Percentiles rank a stretch among this genome's conserved stretches.
Conservation (phyloP, 2,113 vertebrate genomes). For the Osmerus eperlanus region DNA sequence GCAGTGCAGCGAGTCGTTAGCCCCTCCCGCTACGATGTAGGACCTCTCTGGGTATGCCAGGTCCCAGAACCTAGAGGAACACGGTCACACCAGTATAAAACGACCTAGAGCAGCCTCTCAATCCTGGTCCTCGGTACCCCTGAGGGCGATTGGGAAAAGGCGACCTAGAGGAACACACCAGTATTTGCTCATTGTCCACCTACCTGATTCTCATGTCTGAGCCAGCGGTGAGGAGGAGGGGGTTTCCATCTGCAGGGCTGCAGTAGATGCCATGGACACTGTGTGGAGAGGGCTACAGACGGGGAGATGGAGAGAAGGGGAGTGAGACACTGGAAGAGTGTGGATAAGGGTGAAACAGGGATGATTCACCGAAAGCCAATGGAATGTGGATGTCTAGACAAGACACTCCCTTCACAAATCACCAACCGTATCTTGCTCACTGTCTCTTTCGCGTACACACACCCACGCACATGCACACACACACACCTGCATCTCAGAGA, state of each 20-base stretch:
- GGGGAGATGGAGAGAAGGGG: background rate
- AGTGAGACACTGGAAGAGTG: background rate
- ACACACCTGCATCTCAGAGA: slow-evolving; percentile 95
- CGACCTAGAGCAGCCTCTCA: background rate
- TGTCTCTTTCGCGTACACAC: background rate
- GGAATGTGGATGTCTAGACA: too few relatives aligned
- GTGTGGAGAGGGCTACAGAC: slow-evolving; percentile 83
- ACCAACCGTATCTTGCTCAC: too few relatives aligned
- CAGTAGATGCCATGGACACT: slow-evolving; percentile 97
- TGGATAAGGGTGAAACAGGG: background rate
- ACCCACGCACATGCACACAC: slow-evolving; percentile 20
- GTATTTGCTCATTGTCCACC: background rate
- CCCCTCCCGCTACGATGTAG: slow-evolving; percentile 87
- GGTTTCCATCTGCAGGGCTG: slow-evolving; percentile 96
- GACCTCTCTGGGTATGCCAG: slow-evolving; percentile 94
- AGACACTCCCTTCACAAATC: too few relatives aligned
- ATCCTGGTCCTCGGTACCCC: too few relatives aligned
- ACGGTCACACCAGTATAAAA: background rate
- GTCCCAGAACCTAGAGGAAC: slow-evolving; percentile 89
- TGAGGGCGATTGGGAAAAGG: background rate
- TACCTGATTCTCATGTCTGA: slow-evolving; percentile 99
- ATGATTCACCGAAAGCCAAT: background rate
- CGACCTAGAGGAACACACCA: background rate
- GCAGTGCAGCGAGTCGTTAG: slow-evolving; percentile 77
- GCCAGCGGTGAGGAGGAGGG: slow-evolving; percentile 94